Evolutionary conservation across 2,797 vertebrate genomes (phyloP).

Genomic region (Spheniscus humboldti): DNA sequence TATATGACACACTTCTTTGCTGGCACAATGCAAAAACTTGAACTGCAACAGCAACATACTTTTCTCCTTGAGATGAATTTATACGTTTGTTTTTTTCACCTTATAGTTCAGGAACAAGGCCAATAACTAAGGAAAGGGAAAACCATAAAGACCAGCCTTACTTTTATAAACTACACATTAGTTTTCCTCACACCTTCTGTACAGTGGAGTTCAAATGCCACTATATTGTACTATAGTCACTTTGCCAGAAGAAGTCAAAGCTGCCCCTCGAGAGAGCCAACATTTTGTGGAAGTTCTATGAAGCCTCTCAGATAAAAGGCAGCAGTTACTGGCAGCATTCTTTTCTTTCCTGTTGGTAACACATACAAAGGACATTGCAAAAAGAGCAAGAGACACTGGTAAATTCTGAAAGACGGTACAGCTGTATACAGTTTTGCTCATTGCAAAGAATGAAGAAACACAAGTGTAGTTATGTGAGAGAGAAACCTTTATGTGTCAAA

Average conservation of each 20-base stretch:
- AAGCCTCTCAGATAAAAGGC: neutral
- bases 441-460: neutral
- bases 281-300: neutral
- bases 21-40: neutral
- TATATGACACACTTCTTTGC: neutral
- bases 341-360: neutral
- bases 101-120: neutral
- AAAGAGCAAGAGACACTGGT: neutral
- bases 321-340: neutral
- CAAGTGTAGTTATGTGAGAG: neutral
- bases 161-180: neutral
- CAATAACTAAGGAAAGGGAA: neutral
- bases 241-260: neutral
- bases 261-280: neutral
- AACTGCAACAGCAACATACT: neutral
- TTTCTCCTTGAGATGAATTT: neutral
- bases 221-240: neutral
- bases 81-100: neutral
- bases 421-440: neutral
- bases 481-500: neutral
- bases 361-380: neutral
- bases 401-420: neutral
- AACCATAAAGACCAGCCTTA: neutral
- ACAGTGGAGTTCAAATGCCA: neutral
- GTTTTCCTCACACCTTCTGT: neutral